These are phyloP conservation scores for Cathartes aura DNA, from an alignment of 2,113 vertebrate species.

Conservation along the genomic window DNA sequence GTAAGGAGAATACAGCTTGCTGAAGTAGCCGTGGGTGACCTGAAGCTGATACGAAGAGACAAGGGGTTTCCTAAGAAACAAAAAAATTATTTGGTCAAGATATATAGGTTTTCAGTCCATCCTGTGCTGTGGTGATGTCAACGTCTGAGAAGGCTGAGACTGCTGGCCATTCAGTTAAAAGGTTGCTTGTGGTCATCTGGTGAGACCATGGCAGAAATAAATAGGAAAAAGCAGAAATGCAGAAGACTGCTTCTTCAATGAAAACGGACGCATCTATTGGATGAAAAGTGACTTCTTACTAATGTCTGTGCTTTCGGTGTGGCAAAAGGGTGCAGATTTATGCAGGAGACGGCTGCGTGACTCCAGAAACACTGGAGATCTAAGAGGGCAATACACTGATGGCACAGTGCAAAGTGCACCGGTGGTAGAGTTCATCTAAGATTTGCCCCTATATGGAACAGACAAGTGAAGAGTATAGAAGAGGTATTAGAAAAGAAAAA, in stretches of 20 bases:
- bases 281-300: slow-evolving; percentile 29
- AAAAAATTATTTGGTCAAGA: not conserved
- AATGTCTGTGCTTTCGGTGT: not conserved
- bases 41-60: not conserved
- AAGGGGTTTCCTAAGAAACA: not conserved
- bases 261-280: not conserved
- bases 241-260: slow-evolving; percentile 4
- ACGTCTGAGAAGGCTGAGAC: not conserved
- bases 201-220: not conserved
- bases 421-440: not conserved
- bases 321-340: not conserved
- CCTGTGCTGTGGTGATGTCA: not conserved
- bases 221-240: not conserved
- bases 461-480: not conserved
- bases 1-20: not conserved
- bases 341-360: not conserved
- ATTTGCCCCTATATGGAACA: not conserved
- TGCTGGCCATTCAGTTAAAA: not conserved
- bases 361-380: not conserved
- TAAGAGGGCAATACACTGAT: not conserved
- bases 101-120: not conserved
- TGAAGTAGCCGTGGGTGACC: not conserved
- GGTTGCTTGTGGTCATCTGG: not conserved
- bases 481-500: slow-evolving; percentile 8
- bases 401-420: not conserved